Evolutionary conservation across 2,888 invertebrate genomes (phyloP), one percentile per base, ranked within the genome.

Genomic region (Harpalus rubripes): DNA sequence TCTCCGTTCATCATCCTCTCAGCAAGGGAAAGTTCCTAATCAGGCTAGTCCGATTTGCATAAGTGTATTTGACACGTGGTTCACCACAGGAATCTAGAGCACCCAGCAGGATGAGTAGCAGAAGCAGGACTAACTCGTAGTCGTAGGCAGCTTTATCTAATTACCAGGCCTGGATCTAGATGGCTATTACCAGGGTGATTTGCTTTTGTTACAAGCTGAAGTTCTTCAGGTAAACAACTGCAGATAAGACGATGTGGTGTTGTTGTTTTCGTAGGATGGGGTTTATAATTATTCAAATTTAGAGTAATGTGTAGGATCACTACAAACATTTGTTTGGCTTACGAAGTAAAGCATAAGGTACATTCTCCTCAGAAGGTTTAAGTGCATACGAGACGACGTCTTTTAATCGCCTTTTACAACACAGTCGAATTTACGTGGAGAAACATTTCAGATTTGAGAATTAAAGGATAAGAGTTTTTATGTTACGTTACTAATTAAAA

Each of bases 51-150:
- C 82, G 82, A 82, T 82, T 82, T 74, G 68, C 74, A 82, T 82
- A 82, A 82, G 82, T 82, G 74, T 82, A 82, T 72, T 74, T 82
- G 82, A 82, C 82, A 82, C 74, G 82, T 82, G 82, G 82, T 82
- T 39, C 15, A 59, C 82, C 82, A 18, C 78, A n/a, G 58, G 58
- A 78, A 78, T 58, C 78, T 58, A 56, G 39, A 52, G 12, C 44
- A 52, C 10, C 44, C 12, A 52, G 44, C 44, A 52, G 44, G 44
- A 52, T 7, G 8, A 52, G 44, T 32, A 32, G 32, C 32, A 32
- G 32, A 32, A 32, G 32, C 32, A 32, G 5, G 32, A 32, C 32
- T 32, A 32, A 4, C 3, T 32, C 32, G 32, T 32, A 52, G 6
- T 32, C 32, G 32, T 32, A 52, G 44, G 44, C 44, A 12, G 44